Base-by-base conservation (phyloP, 23 tunicate genomes). In the Pegea sp. region DNA sequence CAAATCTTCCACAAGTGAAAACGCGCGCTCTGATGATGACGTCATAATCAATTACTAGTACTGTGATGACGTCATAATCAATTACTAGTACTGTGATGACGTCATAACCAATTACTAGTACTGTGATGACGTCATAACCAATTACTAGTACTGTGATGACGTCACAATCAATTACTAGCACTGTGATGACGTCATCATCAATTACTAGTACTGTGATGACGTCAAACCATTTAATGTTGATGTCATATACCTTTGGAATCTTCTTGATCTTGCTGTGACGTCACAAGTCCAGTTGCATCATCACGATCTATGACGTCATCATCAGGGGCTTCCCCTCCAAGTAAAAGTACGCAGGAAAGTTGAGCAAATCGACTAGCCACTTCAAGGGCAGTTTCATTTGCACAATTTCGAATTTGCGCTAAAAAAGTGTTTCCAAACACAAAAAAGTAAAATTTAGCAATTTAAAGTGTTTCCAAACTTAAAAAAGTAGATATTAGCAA, bases 321-420 rank as follows among this genome's bases (percentile, higher is more conserved):
- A 20, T 64, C 71, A 50, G 50, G 21, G 16, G 60, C 78, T 20
- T 49, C 54, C 2, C 93, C 93, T 5, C 93, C 93, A 34, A 81
- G 93, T 7, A 81, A 55, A 29, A 72, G 70, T 26, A 81, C 60
- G 56, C 75, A 70, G 19, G 86, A 70, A n/a, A 81, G 75, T 32
- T 81, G 93, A 5, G 65, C 93, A 42, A 81, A 81, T 48, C 78
- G 67, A 30, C 55, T 61, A 32, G 93, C 93, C n/a, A 81, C 93
- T 32, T 73, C 77, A 21, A 62, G 60, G 1, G 93, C 81, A 13
- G 81, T 81, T 72, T 81, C 77, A 30, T 70, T 70, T 18, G 63
- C 61, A 19, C 70, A 72, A 56, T 81, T 81, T 57, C 52, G 64
- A 24, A 81, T 81, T 38, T 81, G 81, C 93, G 72, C 93, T 81